Evolutionary conservation across 2,797 vertebrate genomes (phyloP).

Genomic region (Uromys caudimaculatus): DNA sequence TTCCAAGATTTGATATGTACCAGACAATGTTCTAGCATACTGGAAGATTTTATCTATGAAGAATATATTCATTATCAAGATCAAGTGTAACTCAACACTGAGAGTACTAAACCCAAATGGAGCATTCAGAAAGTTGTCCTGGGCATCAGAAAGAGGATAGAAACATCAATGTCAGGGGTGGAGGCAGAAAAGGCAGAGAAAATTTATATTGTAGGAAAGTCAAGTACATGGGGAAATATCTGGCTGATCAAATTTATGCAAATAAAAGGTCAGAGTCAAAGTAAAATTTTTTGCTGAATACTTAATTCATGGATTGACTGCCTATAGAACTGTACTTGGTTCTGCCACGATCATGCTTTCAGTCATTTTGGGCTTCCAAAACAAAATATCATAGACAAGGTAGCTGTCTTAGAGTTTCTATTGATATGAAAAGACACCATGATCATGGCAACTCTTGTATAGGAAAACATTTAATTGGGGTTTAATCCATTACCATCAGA

Average conservation of each 20-base stretch:
- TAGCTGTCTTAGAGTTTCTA: background rate
- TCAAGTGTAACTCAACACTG: background rate
- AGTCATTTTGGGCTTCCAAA: background rate
- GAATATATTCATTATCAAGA: constrained; percentile 67
- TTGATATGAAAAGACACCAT: background rate
- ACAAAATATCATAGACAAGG: background rate
- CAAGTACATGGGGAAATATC: background rate
- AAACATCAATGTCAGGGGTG: background rate
- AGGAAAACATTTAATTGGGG: background rate
- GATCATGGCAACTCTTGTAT: background rate
- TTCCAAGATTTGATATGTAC: background rate
- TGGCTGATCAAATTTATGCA: background rate
- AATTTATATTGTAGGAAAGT: constrained; percentile 17
- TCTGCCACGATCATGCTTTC: background rate
- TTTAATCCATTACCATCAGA: background rate
- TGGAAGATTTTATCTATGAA: constrained; percentile 49
- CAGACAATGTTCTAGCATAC: constrained; percentile 10
- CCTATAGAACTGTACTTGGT: background rate
- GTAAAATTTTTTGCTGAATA: background rate
- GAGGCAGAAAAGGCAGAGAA: background rate
- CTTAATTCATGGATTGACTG: background rate
- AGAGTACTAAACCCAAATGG: constrained; percentile 48
- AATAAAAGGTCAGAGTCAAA: background rate
- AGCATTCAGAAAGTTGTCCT: constrained; percentile 59
- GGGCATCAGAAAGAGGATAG: background rate